phyloP scores from a whole-genome alignment of 2,888 invertebrate species.

The Phengaris alcon region DNA sequence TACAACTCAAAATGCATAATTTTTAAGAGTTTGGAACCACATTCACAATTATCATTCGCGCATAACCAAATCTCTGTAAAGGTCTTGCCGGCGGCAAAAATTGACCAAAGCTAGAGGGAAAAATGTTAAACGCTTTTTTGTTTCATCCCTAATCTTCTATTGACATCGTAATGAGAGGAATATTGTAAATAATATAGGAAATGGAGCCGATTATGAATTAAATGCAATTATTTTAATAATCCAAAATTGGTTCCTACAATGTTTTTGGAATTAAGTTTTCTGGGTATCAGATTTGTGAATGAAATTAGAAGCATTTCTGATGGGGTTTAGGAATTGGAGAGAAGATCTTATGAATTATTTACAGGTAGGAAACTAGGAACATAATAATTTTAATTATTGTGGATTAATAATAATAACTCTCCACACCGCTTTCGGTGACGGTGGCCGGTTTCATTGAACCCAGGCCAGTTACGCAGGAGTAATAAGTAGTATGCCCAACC shows the following conservation, averaged over 20 bases:
- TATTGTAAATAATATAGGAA: slow-evolving; percentile 58
- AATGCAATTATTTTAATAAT: slow-evolving; percentile 26
- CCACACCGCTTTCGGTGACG: no score
- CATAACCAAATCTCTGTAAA: slow-evolving; percentile 47
- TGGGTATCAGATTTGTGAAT: slow-evolving; percentile 5
- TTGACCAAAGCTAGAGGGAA: slow-evolving; percentile 60
- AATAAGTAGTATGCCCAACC: no score
- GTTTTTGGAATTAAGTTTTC: slow-evolving; percentile 13
- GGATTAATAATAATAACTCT: no score
- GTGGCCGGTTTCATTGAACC: no score
- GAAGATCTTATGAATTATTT: background rate
- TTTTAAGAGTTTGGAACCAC: background rate
- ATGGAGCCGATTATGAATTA: slow-evolving; percentile 47
- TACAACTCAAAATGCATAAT: no score
- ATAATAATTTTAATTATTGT: no score
- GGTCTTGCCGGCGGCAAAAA: slow-evolving; percentile 66
- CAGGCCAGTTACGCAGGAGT: no score
- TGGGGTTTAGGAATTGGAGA: background rate
- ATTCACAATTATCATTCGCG: background rate
- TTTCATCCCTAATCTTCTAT: slow-evolving; percentile 78
- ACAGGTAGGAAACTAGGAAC: background rate
- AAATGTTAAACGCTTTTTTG: slow-evolving; percentile 58
- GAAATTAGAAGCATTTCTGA: background rate
- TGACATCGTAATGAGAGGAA: slow-evolving; percentile 77
- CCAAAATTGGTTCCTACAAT: background rate